Evolutionary conservation across 2,888 invertebrate genomes (phyloP).

Genomic region (Malacosoma neustria): DNA sequence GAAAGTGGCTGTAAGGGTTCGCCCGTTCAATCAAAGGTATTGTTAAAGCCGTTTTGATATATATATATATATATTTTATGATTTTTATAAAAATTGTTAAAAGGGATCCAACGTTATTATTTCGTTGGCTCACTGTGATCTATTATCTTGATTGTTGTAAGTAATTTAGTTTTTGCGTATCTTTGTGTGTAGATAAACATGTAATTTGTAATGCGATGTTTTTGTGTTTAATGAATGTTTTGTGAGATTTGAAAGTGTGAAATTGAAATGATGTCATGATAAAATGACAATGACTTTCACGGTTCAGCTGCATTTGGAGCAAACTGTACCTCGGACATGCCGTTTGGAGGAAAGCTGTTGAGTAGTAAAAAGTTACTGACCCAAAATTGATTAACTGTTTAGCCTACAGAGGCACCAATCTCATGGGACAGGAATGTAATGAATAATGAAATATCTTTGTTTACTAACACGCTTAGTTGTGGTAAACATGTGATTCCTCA

Average conservation of each 20-base stretch:
- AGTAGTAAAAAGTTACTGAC: conserved; percentile 45
- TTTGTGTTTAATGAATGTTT: conserved; percentile 12
- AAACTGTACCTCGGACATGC: conserved; percentile 56
- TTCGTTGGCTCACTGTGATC: conserved; percentile 25
- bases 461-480: conserved; percentile 12
- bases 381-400: conserved; percentile 18
- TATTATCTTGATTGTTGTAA: conserved; percentile 23
- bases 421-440: too few relatives aligned
- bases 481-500: not conserved
- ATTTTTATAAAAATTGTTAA: conserved; percentile 28
- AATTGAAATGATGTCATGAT: conserved; percentile 65
- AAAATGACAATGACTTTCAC: conserved; percentile 70
- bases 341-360: conserved; percentile 60
- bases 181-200: conserved; percentile 4
- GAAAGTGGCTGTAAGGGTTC: conserved; percentile 92
- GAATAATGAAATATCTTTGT: too few relatives aligned
- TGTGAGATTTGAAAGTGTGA: conserved; percentile 50
- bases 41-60: too few relatives aligned
- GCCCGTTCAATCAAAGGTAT: conserved; percentile 92
- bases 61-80: conserved; percentile 15
- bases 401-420: too few relatives aligned
- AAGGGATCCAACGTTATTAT: conserved; percentile 22
- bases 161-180: conserved; percentile 17
- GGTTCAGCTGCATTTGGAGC: conserved; percentile 70
- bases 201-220: conserved; percentile 1